Conservation (phyloP, 2,113 vertebrate genomes). For the Platysternon megacephalum region DNA sequence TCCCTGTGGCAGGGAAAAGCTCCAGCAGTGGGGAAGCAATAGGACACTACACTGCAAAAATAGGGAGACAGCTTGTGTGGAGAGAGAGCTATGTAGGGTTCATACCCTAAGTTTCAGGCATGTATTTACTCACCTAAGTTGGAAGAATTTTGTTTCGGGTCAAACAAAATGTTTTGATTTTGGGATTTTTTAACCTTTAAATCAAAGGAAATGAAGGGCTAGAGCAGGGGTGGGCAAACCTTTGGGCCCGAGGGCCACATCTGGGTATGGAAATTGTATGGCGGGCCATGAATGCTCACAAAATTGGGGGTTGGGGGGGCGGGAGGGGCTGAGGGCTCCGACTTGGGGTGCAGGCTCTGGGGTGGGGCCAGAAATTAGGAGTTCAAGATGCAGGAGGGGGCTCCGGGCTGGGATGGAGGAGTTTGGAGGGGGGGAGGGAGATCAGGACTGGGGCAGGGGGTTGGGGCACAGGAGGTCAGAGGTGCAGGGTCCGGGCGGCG, state of each 20-base stretch:
- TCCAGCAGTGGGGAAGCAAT: neutral
- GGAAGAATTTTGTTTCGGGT: neutral
- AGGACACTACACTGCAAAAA: neutral
- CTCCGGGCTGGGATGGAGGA: no score
- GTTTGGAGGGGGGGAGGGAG: no score
- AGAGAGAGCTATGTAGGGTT: neutral
- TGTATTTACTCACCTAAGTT: neutral
- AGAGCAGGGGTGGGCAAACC: no score
- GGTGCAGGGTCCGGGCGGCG: no score
- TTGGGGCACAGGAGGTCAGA: no score
- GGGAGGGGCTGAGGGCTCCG: no score
- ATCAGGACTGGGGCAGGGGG: no score
- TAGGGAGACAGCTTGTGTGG: neutral
- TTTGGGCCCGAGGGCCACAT: no score
- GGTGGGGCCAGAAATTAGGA: neutral
- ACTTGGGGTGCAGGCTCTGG: neutral
- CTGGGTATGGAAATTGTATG: no score
- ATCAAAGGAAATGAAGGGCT: neutral
- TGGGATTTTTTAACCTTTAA: neutral
- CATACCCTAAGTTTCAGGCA: neutral
- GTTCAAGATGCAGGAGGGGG: neutral
- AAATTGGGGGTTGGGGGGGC: no score
- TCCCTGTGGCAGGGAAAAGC: neutral
- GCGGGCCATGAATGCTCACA: no score
- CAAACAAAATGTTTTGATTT: neutral